Conservation (phyloP, 2,888 invertebrate species). For the Sipha maydis region DNA sequence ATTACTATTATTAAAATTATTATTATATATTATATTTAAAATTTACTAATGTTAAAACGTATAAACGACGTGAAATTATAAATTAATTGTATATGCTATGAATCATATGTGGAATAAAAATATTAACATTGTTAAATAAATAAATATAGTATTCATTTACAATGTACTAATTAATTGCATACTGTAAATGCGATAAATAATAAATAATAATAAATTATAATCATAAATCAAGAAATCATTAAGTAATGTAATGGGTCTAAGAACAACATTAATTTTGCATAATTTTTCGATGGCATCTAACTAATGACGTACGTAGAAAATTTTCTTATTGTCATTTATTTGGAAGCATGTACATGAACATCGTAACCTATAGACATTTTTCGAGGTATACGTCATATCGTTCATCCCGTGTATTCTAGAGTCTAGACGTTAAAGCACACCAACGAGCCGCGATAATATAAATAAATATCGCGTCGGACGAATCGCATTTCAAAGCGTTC, state of each 20-base stretch:
- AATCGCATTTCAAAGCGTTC: not conserved
- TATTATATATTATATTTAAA: not conserved
- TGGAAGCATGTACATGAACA: not conserved
- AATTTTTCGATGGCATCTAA: not conserved
- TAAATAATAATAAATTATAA: not conserved
- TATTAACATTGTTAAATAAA: too few relatives aligned
- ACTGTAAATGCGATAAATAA: not conserved
- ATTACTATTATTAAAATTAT: too few relatives aligned
- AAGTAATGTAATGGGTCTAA: too few relatives aligned
- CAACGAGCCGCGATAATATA: not conserved
- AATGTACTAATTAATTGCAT: not conserved
- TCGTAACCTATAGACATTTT: not conserved
- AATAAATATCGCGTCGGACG: not conserved
- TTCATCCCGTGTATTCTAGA: not conserved
- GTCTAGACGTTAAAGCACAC: too few relatives aligned
- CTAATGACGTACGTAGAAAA: not conserved
- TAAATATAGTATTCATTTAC: not conserved
- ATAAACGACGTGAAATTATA: not conserved
- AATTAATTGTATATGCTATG: not conserved
- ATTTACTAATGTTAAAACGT: not conserved
- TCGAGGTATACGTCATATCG: not conserved
- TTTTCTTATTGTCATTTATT: not conserved
- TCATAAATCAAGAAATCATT: too few relatives aligned
- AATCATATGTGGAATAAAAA: too few relatives aligned
- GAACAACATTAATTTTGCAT: too few relatives aligned